Base-by-base conservation (phyloP, 2,888 invertebrate species). In the Apomyelois bistriatella region DNA sequence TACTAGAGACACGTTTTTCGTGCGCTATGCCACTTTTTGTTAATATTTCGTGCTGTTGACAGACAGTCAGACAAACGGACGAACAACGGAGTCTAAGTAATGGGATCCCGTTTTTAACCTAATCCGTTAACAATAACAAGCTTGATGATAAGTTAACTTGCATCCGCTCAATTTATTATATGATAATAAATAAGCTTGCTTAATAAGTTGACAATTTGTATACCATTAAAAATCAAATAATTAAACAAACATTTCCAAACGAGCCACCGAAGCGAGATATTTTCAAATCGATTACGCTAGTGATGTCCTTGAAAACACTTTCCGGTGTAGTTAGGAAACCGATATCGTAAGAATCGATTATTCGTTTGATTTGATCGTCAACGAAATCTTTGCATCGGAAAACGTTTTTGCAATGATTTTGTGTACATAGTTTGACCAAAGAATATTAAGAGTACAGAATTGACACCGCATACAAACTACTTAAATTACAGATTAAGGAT, bases 291-390 rank as follows among this genome's bases (percentile, higher is more conserved):
- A 32, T 50, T 50, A 50, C 48, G 28, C 30, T 50, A 32, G 30
- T 28, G 48, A 38, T 61, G 69, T 73, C 78, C 77, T 74, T 78
- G 70, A 69, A 64, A 52, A 52, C 57, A 59, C 72, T 68, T 72
- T 73, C 74, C 70, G 68, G 68, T 68, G 59, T 62, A 53, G 48
- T 70, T 64, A 64, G 60, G 65, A 69, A 70, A 76, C 62, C 58
- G 58, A 55, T 57, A 69, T 51, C 55, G 70, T 68, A 72, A 62
- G 58, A 59, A 68, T 67, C 66, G 65, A 72, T 58, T 66, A 50
- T 50, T 32, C 28, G 52, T 43, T 51, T 41, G 50, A 52, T 36
- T 43, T 32, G 35, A 16, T 51, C 52, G 52, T 52, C 52, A 43
- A 52, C 22, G 52, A 52, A 52, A 51, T 51, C 42, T 43, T 36